A percentile compares a stretch with the other conserved stretches of the same genome.
Evolutionary conservation across 35 echinoderm and acorn worm genomes (phyloP).

Genomic region (Anneissia japonica): DNA sequence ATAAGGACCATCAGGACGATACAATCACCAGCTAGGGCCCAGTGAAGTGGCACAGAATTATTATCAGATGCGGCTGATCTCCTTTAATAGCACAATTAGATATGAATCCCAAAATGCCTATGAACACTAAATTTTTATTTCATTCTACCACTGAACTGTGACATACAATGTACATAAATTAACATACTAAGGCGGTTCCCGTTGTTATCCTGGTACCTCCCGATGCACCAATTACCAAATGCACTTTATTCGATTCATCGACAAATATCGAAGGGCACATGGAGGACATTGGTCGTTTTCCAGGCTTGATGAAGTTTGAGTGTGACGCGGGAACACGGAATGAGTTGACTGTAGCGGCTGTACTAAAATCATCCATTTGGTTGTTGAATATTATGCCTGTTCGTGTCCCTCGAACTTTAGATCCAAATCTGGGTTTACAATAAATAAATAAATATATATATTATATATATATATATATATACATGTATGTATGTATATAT

Average conservation of each 20-base stretch:
- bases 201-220: constrained; percentile 40
- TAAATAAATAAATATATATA: too few relatives aligned
- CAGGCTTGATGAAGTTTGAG: constrained; percentile 39
- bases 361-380: constrained; percentile 51
- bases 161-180: neutral
- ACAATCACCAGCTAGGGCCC: too few relatives aligned
- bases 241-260: constrained; percentile 3
- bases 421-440: constrained; percentile 42
- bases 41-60: neutral
- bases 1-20: too few relatives aligned
- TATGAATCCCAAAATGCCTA: neutral
- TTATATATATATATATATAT: too few relatives aligned
- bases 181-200: constrained; percentile 35
- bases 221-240: constrained; percentile 27
- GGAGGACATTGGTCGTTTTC: constrained; percentile 52
- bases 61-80: neutral
- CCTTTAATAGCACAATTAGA: neutral
- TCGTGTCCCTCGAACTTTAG: constrained; percentile 23
- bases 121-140: neutral
- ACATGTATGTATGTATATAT: too few relatives aligned
- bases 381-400: constrained; percentile 47
- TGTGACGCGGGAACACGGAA: constrained; percentile 28
- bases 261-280: constrained; percentile 34
- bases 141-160: neutral
- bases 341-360: constrained; percentile 24